These are phyloP conservation scores for Brachypalpus laphriformis DNA, from an alignment of 2,888 invertebrate species.

Conservation along the genomic window DNA sequence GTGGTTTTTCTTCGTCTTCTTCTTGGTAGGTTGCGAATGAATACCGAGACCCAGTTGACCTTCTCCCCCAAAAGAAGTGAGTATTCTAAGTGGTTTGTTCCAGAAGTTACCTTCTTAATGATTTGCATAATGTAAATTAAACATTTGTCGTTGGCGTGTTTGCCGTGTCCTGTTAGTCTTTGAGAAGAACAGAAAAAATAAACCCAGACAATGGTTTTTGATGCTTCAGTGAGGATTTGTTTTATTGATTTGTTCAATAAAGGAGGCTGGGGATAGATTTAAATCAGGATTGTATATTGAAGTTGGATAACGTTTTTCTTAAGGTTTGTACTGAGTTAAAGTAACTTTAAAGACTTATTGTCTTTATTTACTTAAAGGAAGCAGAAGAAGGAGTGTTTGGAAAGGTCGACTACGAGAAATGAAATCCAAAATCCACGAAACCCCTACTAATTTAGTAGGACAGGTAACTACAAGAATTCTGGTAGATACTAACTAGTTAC, in stretches of 20 bases:
- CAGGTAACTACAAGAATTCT: too few relatives aligned
- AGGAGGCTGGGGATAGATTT: not conserved
- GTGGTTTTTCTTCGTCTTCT: not conserved
- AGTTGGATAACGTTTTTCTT: too few relatives aligned
- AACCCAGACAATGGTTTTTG: conserved; percentile 45
- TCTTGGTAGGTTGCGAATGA: conserved; percentile 15
- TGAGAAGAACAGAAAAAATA: not conserved
- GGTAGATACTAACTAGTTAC: too few relatives aligned
- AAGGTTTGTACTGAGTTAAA: too few relatives aligned
- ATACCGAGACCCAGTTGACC: conserved; percentile 43
- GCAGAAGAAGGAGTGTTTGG: too few relatives aligned
- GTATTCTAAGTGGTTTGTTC: conserved; percentile 68
- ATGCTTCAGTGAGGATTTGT: conserved; percentile 39
- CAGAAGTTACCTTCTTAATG: conserved; percentile 71
- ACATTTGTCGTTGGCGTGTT: conserved; percentile 70
- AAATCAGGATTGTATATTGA: not conserved
- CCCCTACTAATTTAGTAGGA: too few relatives aligned
- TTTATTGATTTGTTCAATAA: conserved; percentile 57
- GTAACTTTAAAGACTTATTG: too few relatives aligned
- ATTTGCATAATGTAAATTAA: conserved; percentile 74
- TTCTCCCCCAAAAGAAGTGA: conserved; percentile 10
- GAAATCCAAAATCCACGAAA: too few relatives aligned
- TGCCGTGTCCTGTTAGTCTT: conserved; percentile 41
- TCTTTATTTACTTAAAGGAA: too few relatives aligned
- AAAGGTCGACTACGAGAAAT: too few relatives aligned